Base-by-base conservation (phyloP, 2,888 invertebrate species). In the Cryptops parisi region DNA sequence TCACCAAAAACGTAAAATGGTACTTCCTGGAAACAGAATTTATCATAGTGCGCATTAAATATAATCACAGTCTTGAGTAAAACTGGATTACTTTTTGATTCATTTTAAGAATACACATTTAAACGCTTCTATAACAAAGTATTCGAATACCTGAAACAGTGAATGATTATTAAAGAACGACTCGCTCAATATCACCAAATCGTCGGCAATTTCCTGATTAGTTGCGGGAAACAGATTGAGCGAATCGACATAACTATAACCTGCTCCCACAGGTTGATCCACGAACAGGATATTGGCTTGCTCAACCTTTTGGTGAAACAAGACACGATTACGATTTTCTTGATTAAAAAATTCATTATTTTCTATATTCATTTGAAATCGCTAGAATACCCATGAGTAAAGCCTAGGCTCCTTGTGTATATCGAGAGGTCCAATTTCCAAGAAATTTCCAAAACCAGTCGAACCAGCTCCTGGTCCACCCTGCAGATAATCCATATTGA, bases 241-340 rank as follows among this genome's bases (percentile, higher is more conserved):
- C 4, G 70, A 65, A 12, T 82, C 80, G 0, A 80, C 82, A 64
- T 84, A 87, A 65, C 89, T 89, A 69, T 76, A 90, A 1, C 91
- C 91, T 5, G 82, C 76, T 12, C 90, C 90, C 1, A 90, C 89
- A 1, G 91, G 91, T 68, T 88, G 89, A 65, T 91, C 91, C 51
- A 91, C 77, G 65, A 88, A 90, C 15, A 91, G 69, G 0, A 90
- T 77, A 67, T 88, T 89, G 65, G 82, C 84, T 58, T 41, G 12
- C n/a, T 41, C 9, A 9, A 41, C 15, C 43, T 41, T 15, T 15
- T 33, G 33, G 15, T 6, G 15, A 33, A 33, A 33, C 15, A 33
- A 33, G 6, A 9, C 15, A 33, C 33, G 15, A 33, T 33, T 6
- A 15, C 6, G 15, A 33, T 33, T 33, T 33, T 33, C 33, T 33